A percentile compares a stretch with the other conserved stretches of the same genome.
Conservation (phyloP, 1,140 invertebrate genomes). For the Tribolium castaneum region DNA sequence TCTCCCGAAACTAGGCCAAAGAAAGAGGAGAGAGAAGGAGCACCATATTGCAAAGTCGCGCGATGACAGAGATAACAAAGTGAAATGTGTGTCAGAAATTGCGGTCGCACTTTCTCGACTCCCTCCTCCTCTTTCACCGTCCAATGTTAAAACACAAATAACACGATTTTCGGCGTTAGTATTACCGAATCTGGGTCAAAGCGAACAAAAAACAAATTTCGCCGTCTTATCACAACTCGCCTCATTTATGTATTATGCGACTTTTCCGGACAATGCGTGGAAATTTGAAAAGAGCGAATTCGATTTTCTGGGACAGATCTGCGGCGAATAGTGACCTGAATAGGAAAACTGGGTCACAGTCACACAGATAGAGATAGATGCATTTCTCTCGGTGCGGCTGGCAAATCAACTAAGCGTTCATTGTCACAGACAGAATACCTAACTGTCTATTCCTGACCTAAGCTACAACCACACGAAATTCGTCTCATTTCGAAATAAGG, state of each 20-base stretch:
- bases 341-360: slow-evolving; percentile 50
- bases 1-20: slow-evolving; percentile 57
- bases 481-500: neutral
- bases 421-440: slow-evolving; percentile 34
- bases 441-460: slow-evolving; percentile 42
- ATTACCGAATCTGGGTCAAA: slow-evolving; percentile 37
- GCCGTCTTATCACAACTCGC: slow-evolving; percentile 12
- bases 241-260: slow-evolving; percentile 1
- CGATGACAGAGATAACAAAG: slow-evolving; percentile 53
- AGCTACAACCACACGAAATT: slow-evolving; percentile 15
- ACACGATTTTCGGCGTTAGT: slow-evolving; percentile 24
- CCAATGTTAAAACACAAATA: slow-evolving; percentile 26
- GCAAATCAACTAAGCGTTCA: slow-evolving; percentile 40
- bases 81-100: slow-evolving; percentile 58
- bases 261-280: neutral
- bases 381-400: slow-evolving; percentile 38
- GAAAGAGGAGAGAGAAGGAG: slow-evolving; percentile 53
- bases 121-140: slow-evolving; percentile 21
- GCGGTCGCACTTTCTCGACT: slow-evolving; percentile 57
- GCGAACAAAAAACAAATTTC: slow-evolving; percentile 31
- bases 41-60: slow-evolving; percentile 45
- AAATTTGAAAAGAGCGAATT: slow-evolving; percentile 1
- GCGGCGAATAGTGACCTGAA: slow-evolving; percentile 51
- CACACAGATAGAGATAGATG: slow-evolving; percentile 49
- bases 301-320: slow-evolving; percentile 49